phyloP scores from a whole-genome alignment of 2,888 invertebrate genomes.

The Drosophila longiperda region DNA sequence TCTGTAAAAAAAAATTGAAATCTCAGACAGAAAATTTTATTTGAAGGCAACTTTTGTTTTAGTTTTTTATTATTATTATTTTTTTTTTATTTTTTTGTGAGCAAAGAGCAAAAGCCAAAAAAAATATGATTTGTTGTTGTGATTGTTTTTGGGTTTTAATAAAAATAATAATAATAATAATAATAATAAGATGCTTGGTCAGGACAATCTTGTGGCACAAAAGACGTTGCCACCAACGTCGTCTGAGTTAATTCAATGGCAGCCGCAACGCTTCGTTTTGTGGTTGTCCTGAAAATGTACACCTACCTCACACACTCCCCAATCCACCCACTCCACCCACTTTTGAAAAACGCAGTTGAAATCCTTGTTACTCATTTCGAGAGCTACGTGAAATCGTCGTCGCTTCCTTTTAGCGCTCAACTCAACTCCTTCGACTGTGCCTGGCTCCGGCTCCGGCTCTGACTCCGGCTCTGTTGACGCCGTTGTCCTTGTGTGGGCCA shows the following conservation, averaged over 20 bases:
- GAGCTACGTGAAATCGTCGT: constrained; percentile 41
- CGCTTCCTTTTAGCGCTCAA: constrained; percentile 37
- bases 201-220: constrained; percentile 44
- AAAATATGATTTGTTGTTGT: constrained; percentile 36
- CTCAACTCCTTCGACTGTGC: constrained; percentile 38
- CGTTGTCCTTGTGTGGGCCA: constrained; percentile 18
- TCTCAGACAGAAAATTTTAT: background rate
- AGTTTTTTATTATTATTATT: too few species aligned
- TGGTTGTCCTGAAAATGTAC: constrained; percentile 25
- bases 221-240: constrained; percentile 6
- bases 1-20: background rate
- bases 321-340: background rate
- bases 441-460: too few species aligned
- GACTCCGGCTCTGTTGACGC: background rate
- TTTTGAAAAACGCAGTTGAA: constrained; percentile 1
- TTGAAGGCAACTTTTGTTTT: background rate
- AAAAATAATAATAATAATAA: constrained; percentile 24
- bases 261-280: constrained; percentile 55
- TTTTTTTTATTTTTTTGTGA: background rate
- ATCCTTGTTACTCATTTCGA: constrained; percentile 27
- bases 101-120: constrained; percentile 3
- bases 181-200: constrained; percentile 60
- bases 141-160: constrained; percentile 59
- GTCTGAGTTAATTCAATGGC: constrained; percentile 56
- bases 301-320: background rate